Base-by-base conservation (phyloP, 2,113 vertebrate genomes). In the Hemiscyllium ocellatum region DNA sequence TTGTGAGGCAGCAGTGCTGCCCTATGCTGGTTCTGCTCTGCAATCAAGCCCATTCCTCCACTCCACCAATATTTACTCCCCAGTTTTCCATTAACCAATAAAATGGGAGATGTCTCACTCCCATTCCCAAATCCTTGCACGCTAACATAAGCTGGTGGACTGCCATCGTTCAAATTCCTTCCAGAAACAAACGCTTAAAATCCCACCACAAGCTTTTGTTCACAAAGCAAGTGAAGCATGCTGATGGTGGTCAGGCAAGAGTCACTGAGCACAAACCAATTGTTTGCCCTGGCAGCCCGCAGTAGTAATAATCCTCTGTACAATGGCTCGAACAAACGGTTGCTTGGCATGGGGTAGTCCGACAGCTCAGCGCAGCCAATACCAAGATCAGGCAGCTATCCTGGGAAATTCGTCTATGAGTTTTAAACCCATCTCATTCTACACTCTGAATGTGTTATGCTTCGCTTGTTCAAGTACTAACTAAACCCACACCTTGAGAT, bases 241-340 rank as follows among this genome's bases (percentile, higher is more conserved):
- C 97, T 96, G 97, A 97, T 97, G 97, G 96, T 96, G 96, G 3
- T 4, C 96, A 96, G 89, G 96, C 89, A 96, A 5, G 96, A 96
- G 95, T 96, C 96, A 90, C 96, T 83, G 85, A 0, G 13, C 72
- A 66, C 95, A 0, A 7, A 68, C 0, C 15, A 24, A 96, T 96
- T 94, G 97, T 56, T 93, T 13, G 0, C 42, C 93, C 96, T 1
- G 95, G 96, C 95, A 10, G 0, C 0, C 33, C 96, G 96, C 96
- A 96, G 96, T 95, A 12, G 96, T 96, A 95, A 61, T 61, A 61
- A 95, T 70, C 47, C 7, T 20, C 13, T 90, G 95, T 80, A 95
- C 86, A 86, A 95, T 1, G 3, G 0, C 0, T 0, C 52, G 96
- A 96, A 69, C 87, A 94, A 66, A 68, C 65, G 42, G 65, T 94